These are phyloP conservation scores for Myocastor coypus DNA, from an alignment of 2,113 vertebrate genomes.

Conservation along the genomic window DNA sequence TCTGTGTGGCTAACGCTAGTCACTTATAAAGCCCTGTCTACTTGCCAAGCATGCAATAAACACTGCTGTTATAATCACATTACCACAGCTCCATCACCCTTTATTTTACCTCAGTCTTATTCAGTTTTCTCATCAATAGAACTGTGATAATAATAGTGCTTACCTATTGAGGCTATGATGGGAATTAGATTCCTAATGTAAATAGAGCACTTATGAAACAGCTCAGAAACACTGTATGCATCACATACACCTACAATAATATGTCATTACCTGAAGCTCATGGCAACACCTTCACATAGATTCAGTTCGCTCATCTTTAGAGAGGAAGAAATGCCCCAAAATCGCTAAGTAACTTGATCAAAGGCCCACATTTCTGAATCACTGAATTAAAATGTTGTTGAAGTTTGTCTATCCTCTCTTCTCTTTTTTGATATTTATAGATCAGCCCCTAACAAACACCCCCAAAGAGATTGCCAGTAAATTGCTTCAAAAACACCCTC, in stretches of 20 bases:
- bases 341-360: background rate
- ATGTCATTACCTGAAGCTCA: background rate
- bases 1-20: background rate
- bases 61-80: background rate
- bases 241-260: background rate
- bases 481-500: background rate
- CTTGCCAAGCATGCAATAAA: background rate
- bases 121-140: background rate
- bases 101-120: background rate
- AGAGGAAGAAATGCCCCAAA: background rate
- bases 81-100: background rate
- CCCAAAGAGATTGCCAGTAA: background rate
- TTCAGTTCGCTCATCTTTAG: background rate
- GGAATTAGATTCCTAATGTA: background rate
- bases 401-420: background rate
- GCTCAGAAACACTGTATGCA: background rate
- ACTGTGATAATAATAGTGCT: background rate
- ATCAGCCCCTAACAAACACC: background rate
- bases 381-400: background rate
- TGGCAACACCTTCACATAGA: background rate
- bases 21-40: background rate
- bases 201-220: background rate
- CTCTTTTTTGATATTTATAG: background rate
- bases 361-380: background rate
- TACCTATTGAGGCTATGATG: background rate